Evolutionary conservation across 2,797 vertebrate species (phyloP), one percentile per base, ranked within the genome.

Genomic region (Ceyx erithaca): DNA sequence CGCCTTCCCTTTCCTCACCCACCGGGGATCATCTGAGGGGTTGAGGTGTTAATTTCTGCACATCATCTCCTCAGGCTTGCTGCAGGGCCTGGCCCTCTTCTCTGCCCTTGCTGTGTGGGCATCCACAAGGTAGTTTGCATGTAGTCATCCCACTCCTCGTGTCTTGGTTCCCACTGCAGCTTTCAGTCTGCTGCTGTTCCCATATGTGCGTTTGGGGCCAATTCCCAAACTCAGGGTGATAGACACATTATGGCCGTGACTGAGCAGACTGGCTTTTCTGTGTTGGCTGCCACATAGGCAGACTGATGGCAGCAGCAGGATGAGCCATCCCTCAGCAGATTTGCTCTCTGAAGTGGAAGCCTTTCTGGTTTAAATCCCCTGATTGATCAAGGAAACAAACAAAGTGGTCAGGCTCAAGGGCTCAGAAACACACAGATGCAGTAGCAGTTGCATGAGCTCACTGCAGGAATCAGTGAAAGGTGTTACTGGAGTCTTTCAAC

Each of bases 151-250:
- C 9, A 0, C 2, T 10, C 7, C 3, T 46, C 2, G 12, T 35
- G 26, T 7, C 8, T 46, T 46, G 3, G 0, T 23, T 19, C 5
- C 17, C 30, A 31, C 9, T 45, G 66, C 4, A 26, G 37, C 10
- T 41, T 41, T 48, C 15, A 2, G 12, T 5, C 40, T 17, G 49
- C 30, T 40, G 10, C 18, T 2, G 12, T 28, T 55, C 16, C 45
- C 18, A 18, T 4, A 41, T 0, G 11, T 2, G 0, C 5, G 18
- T 48, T 35, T 33, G 33, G 23, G 66, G 31, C 18, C 7, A 0
- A 0, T 51, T 89, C 22, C 41, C 46, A 26, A 45, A 22, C 9
- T 14, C 6, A 6, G 31, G 14, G n/a, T 17, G 21, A 45, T 45
- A 52, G 48, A 14, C 26, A 33, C 13, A 5, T 10, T 49, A 16